Conservation (phyloP, 1,140 invertebrate genomes). For the Lordiphosa mommai region DNA sequence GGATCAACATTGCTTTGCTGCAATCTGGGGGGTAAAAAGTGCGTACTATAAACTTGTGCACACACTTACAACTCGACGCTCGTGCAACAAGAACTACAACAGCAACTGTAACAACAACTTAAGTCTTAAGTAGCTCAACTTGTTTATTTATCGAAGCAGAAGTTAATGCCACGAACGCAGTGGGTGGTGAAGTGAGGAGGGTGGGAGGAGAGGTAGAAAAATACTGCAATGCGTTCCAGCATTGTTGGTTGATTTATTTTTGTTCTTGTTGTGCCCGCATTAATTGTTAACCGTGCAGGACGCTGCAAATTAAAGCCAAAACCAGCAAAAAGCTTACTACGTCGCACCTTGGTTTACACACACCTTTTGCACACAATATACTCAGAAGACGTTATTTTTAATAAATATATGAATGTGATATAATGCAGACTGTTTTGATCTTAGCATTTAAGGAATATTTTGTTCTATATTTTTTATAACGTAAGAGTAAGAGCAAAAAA, state of each 20-base stretch:
- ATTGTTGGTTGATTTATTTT: neutral
- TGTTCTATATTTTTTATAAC: no score
- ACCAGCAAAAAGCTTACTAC: no score
- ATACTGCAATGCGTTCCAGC: neutral
- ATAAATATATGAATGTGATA: no score
- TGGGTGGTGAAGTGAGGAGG: neutral
- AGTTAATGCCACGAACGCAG: slow-evolving; percentile 40
- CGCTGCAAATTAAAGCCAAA: neutral
- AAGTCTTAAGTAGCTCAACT: slow-evolving; percentile 76
- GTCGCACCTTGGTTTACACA: no score
- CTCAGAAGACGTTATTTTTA: no score
- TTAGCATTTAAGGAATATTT: no score
- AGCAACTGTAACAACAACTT: slow-evolving; percentile 61
- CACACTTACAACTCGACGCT: slow-evolving; percentile 55
- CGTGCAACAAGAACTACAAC: slow-evolving; percentile 43
- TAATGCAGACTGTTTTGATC: no score
- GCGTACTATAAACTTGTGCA: slow-evolving; percentile 66
- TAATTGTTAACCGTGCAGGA: neutral
- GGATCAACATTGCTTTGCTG: no score
- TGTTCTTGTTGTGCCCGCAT: neutral
- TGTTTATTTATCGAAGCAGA: slow-evolving; percentile 76
- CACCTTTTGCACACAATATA: no score
- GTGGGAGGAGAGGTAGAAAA: neutral
- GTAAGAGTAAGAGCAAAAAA: no score
- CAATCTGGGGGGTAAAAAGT: slow-evolving; percentile 38